phyloP scores from a whole-genome alignment of 2,888 invertebrate species.

The Limnephilus auricula region DNA sequence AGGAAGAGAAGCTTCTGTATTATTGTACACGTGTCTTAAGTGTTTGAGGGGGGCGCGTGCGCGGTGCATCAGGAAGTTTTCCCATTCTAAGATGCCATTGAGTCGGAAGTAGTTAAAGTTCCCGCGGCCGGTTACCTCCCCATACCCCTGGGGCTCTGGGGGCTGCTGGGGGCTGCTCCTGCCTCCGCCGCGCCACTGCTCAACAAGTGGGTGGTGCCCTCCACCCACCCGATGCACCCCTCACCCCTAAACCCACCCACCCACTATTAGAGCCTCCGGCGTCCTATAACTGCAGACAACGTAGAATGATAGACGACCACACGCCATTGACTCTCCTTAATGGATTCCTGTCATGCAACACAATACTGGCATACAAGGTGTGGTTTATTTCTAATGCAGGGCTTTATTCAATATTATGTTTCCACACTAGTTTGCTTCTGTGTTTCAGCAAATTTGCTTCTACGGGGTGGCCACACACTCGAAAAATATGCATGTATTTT shows the following conservation, averaged over 20 bases:
- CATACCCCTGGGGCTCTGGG: not conserved
- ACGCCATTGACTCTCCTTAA: not conserved
- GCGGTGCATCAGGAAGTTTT: constrained; percentile 53
- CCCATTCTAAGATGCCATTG: constrained; percentile 59
- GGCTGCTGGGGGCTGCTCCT: not conserved
- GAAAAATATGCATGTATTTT: not conserved
- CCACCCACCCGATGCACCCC: not conserved
- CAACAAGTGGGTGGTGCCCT: constrained; percentile 46
- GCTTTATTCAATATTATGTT: not conserved
- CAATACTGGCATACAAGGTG: not conserved
- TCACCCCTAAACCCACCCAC: not conserved
- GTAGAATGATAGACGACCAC: not conserved
- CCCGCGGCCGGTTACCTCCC: constrained; percentile 14
- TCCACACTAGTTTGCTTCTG: not conserved
- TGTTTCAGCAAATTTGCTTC: not conserved
- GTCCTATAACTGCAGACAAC: not conserved
- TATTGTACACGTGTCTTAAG: not conserved
- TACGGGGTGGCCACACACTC: not conserved
- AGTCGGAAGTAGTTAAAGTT: constrained; percentile 51
- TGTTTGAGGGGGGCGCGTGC: constrained; percentile 29
- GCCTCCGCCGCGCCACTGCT: not conserved
- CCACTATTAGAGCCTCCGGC: not conserved
- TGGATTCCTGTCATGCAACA: not conserved
- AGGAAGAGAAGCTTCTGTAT: not conserved
- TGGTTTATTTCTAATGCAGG: not conserved